Conservation (phyloP, 2,797 vertebrate genomes). For the Austrolebias charrua region DNA sequence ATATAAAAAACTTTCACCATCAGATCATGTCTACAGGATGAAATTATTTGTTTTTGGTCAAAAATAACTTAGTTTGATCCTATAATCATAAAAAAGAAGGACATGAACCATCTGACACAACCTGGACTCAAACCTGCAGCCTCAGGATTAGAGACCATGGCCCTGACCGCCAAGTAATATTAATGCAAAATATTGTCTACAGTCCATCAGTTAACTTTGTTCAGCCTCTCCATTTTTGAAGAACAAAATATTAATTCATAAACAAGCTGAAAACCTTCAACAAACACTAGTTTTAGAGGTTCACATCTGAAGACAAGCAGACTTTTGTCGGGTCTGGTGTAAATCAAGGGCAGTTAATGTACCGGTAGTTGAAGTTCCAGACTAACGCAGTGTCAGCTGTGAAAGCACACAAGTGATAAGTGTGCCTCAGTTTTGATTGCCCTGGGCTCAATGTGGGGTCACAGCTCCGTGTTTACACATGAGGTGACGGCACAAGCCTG, state of each 20-base stretch:
- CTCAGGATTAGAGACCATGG: too few relatives aligned
- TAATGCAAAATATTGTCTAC: neutral
- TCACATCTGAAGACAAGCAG: constrained; percentile 14
- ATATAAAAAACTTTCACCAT: constrained; percentile 23
- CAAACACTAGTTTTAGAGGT: constrained; percentile 11
- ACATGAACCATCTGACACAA: neutral
- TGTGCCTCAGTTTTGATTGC: constrained; percentile 74
- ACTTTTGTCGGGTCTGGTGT: constrained; percentile 24
- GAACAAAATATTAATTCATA: neutral
- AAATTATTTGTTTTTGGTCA: neutral
- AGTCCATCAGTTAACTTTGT: neutral
- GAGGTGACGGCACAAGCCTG: constrained; percentile 69
- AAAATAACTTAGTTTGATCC: neutral
- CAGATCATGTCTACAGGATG: neutral
- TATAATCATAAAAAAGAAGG: neutral
- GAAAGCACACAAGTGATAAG: constrained; percentile 75
- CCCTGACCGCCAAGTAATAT: too few relatives aligned
- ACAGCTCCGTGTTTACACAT: constrained; percentile 68
- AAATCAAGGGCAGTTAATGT: constrained; percentile 17
- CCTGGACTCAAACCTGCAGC: too few relatives aligned
- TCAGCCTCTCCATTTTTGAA: neutral
- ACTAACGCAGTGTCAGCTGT: constrained; percentile 66
- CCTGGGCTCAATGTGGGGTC: constrained; percentile 61
- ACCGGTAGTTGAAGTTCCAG: constrained; percentile 37
- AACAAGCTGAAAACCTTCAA: constrained; percentile 8